Conservation (phyloP, 2,888 invertebrate species). For the Dasypogon diadema region DNA sequence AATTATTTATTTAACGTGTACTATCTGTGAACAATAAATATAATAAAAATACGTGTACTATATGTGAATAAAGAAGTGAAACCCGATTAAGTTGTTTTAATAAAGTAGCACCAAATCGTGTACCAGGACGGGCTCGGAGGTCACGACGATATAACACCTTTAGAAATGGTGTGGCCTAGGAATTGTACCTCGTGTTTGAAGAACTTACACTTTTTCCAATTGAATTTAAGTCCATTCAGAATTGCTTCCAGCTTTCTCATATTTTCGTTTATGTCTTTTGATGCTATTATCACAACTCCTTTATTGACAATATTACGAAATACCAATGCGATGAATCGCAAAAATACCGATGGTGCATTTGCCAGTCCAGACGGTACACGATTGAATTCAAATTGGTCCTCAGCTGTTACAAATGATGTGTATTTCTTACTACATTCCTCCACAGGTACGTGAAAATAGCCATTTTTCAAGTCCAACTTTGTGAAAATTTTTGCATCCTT, state of each 20-base stretch:
- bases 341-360: constrained; percentile 59
- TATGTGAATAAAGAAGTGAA: no score
- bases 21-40: no score
- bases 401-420: constrained; percentile 10
- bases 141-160: no score
- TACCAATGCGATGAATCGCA: constrained; percentile 56
- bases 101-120: no score
- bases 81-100: no score
- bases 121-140: no score
- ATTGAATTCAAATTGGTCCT: constrained; percentile 19
- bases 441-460: constrained; percentile 61
- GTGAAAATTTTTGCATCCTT: constrained; percentile 59
- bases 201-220: constrained; percentile 58
- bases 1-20: no score
- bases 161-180: constrained; percentile 59
- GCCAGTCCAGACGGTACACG: constrained; percentile 62
- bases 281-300: constrained; percentile 55
- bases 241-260: constrained; percentile 49
- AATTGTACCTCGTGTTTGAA: constrained; percentile 57
- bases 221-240: constrained; percentile 52
- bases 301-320: constrained; percentile 49
- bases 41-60: no score
- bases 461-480: constrained; percentile 61
- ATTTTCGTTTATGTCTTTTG: constrained; percentile 50
- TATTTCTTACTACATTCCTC: constrained; percentile 6